These are phyloP conservation scores for Noturus placidus DNA, from an alignment of 2,113 vertebrate genomes.

Conservation along the genomic window DNA sequence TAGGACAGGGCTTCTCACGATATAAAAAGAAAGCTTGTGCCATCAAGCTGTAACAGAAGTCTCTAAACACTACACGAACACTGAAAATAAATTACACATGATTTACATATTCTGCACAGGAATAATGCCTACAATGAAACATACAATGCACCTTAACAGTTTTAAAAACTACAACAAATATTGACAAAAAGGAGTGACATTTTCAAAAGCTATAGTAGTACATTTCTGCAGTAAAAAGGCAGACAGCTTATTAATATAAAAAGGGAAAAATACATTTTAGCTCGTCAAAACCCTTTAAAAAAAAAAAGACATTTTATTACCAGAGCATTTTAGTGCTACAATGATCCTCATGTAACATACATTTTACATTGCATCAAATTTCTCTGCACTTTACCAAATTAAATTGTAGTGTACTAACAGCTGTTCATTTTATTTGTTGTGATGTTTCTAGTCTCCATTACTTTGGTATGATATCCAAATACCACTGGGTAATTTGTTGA, in stretches of 20 bases:
- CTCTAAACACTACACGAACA: not conserved
- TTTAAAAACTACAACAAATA: not conserved
- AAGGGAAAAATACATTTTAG: not conserved
- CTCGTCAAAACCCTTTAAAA: not conserved
- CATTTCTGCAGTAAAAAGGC: constrained; percentile 5
- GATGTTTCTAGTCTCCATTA: not conserved
- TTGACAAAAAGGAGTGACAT: not conserved
- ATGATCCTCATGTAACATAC: not conserved
- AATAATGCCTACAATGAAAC: not conserved
- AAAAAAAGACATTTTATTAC: not conserved
- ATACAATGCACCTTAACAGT: not conserved
- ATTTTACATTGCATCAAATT: not conserved
- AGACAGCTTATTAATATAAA: constrained; percentile 1
- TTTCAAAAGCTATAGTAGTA: not conserved
- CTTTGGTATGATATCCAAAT: constrained; percentile 9
- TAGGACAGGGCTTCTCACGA: not conserved
- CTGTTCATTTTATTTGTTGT: not conserved
- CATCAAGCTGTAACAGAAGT: not conserved
- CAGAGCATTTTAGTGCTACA: not conserved
- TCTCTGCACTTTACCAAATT: not conserved
- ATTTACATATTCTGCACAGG: not conserved
- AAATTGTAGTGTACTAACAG: not conserved
- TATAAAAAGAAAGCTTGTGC: not conserved
- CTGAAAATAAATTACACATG: constrained; percentile 13
- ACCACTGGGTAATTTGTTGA: not conserved